Evolutionary conservation across 30 jellyfish, hydroid and myxozoan species (phyloP).

Genomic region (Turritopsis rubra): DNA sequence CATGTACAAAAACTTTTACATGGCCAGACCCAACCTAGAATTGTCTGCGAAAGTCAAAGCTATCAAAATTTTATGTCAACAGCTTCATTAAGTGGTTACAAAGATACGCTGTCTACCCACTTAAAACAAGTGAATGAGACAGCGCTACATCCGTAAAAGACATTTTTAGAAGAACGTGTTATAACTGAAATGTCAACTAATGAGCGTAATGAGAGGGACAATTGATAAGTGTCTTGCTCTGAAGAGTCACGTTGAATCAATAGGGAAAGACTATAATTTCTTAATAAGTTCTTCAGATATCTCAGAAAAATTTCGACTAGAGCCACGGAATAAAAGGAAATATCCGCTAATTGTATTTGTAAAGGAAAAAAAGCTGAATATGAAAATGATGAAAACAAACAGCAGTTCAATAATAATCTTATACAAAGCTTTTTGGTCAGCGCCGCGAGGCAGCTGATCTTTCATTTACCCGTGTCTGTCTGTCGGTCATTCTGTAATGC

Average conservation of each 20-base stretch:
- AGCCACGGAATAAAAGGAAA: too few relatives aligned
- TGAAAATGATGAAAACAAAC: too few relatives aligned
- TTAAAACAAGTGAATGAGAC: conserved; percentile 4
- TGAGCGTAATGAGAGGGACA: conserved; percentile 22
- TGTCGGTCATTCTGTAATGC: too few relatives aligned
- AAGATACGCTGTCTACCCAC: background rate
- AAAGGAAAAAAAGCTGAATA: too few relatives aligned
- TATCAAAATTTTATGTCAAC: background rate
- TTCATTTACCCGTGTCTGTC: too few relatives aligned
- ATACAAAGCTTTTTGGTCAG: too few relatives aligned
- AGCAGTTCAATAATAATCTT: too few relatives aligned
- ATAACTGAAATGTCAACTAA: conserved; percentile 14
- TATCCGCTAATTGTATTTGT: too few relatives aligned
- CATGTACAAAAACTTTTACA: background rate
- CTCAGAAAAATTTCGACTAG: too few relatives aligned
- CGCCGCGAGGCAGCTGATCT: too few relatives aligned
- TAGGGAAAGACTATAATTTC: background rate
- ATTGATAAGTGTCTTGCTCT: conserved; percentile 17
- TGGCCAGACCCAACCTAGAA: background rate
- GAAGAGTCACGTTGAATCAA: conserved; percentile 1
- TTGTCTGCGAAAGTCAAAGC: background rate
- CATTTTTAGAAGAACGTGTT: background rate
- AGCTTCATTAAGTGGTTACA: background rate
- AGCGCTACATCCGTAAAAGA: background rate
- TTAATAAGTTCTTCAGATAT: too few relatives aligned